phyloP scores from a whole-genome alignment of 2,113 vertebrate genomes.

The Emydocephalus ijimae region DNA sequence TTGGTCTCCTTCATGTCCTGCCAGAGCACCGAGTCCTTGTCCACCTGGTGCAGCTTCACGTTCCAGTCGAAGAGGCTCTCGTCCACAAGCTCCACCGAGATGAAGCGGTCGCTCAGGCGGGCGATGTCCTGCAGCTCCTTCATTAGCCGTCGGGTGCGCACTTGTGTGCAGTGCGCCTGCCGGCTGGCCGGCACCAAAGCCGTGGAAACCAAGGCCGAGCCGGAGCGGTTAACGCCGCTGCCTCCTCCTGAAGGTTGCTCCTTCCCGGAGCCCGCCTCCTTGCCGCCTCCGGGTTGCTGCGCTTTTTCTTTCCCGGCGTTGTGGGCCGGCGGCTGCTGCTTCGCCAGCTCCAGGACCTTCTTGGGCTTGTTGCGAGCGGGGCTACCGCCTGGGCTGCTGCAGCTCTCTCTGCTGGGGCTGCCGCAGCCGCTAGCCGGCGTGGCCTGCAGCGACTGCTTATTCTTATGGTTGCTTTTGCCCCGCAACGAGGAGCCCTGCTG shows the following conservation, averaged over 20 bases:
- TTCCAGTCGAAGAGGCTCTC: conserved; percentile 99
- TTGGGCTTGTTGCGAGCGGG: conserved; percentile 65
- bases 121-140: conserved; percentile 98
- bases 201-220: conserved; percentile 70
- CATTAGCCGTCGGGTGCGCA: conserved; percentile 94
- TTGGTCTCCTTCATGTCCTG: conserved; percentile 99
- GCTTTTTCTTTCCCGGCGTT: conserved; percentile 73
- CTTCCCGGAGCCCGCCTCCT: conserved; percentile 41
- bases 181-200: conserved; percentile 80
- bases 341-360: conserved; percentile 78
- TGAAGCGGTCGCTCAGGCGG: conserved; percentile 95
- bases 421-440: conserved; percentile 67
- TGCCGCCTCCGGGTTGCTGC: conserved; percentile 63
- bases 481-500: conserved; percentile 89
- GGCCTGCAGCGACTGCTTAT: conserved; percentile 70
- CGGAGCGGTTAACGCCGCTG: conserved; percentile 50
- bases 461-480: conserved; percentile 84
- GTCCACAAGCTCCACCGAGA: conserved; percentile 97
- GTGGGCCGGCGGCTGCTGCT: conserved; percentile 58
- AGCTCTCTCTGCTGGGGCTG: conserved; percentile 68
- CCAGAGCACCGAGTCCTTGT: conserved; percentile 99
- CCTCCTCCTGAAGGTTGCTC: conserved; percentile 56
- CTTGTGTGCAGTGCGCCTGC: conserved; percentile 95
- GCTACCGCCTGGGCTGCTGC: conserved; percentile 69
- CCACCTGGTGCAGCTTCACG: conserved; percentile 98